Conservation (phyloP, 2,113 vertebrate genomes). For the Apodemus sylvaticus region DNA sequence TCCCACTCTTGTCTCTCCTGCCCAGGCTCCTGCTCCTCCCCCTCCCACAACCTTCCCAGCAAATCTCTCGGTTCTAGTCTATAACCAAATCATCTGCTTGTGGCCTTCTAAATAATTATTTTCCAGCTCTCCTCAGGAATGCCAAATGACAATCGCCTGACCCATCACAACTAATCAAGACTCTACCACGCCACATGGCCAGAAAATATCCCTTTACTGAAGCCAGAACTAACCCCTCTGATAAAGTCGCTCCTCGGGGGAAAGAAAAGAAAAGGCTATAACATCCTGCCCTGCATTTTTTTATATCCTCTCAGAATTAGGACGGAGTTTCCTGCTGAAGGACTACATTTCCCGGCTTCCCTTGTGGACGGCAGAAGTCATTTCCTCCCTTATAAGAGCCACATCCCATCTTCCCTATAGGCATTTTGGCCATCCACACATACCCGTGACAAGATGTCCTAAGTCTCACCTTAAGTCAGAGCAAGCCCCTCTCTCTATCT, state of each 20-base stretch:
- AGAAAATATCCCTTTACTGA: not conserved
- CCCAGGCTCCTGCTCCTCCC: not conserved
- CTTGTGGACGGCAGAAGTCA: not conserved
- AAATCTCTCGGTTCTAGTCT: not conserved
- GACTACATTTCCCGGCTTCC: not conserved
- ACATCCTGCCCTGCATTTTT: not conserved
- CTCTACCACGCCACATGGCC: too few relatives aligned
- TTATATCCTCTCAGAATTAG: not conserved
- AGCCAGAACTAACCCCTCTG: not conserved
- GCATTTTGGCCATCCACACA: not conserved
- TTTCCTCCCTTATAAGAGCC: not conserved
- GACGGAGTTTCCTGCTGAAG: not conserved
- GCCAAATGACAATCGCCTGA: not conserved
- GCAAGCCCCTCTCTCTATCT: not conserved
- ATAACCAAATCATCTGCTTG: not conserved
- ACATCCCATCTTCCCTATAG: not conserved
- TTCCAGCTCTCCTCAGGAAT: not conserved
- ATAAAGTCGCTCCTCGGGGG: not conserved
- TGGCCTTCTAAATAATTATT: not conserved
- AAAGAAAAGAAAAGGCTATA: not conserved
- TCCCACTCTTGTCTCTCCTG: not conserved
- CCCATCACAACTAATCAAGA: not conserved
- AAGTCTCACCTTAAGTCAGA: not conserved
- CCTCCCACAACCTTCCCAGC: not conserved
- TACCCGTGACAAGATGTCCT: not conserved